Conservation (phyloP, 2,888 invertebrate genomes). For the Liopterus haemorrhoidalis region DNA sequence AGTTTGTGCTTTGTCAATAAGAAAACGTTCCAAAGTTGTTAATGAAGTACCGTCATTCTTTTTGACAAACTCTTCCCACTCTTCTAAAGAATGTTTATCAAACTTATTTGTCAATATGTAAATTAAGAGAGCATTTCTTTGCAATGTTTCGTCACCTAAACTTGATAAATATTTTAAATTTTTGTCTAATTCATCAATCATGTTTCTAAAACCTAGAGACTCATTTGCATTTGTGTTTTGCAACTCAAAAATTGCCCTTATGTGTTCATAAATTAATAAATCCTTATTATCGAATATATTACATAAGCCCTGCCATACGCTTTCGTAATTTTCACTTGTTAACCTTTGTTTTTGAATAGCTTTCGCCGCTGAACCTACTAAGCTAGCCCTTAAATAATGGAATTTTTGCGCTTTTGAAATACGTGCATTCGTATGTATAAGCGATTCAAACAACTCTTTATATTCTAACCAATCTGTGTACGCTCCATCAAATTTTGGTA, state of each 20-base stretch:
- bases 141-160: too few species aligned
- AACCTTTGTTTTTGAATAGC: not conserved
- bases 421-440: not conserved
- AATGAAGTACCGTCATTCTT: not conserved
- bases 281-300: not conserved
- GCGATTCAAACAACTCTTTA: too few species aligned
- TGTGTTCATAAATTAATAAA: constrained; percentile 1
- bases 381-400: too few species aligned
- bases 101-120: too few species aligned
- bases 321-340: not conserved
- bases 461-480: not conserved
- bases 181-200: not conserved
- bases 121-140: not conserved
- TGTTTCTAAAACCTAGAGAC: not conserved
- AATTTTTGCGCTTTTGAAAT: not conserved
- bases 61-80: not conserved
- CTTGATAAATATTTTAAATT: too few species aligned
- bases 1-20: too few species aligned
- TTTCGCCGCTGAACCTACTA: too few species aligned
- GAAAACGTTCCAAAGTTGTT: too few species aligned
- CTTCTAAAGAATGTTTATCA: too few species aligned
- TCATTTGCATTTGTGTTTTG: too few species aligned
- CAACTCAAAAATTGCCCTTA: not conserved
- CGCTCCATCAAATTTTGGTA: too few species aligned
- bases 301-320: not conserved